Percentiles rank a stretch among this genome's conserved stretches.
These are phyloP conservation scores for Griposia aprilina DNA, from an alignment of 2,888 invertebrate species.

Conservation along the genomic window DNA sequence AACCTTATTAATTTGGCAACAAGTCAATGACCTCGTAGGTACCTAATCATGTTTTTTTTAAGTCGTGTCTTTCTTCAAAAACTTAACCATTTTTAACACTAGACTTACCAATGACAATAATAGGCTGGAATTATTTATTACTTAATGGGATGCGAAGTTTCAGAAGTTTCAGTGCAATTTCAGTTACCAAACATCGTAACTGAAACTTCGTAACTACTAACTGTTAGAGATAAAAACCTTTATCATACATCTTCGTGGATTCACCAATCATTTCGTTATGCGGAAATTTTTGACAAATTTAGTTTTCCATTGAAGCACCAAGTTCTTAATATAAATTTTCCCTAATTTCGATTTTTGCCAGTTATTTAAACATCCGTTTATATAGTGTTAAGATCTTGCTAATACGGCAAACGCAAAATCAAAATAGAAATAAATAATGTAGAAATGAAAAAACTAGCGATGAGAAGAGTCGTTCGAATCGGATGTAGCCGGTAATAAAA, in stretches of 20 bases:
- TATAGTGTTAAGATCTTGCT: background rate
- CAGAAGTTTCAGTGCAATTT: background rate
- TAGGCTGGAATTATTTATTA: background rate
- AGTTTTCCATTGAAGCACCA: background rate
- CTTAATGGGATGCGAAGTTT: background rate
- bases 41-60: background rate
- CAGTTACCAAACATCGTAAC: background rate
- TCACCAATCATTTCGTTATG: background rate
- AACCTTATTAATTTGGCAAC: slow-evolving; percentile 40
- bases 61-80: background rate
- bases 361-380: background rate
- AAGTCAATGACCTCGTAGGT: slow-evolving; percentile 48
- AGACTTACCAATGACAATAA: background rate
- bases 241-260: background rate
- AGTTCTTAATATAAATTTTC: too few species aligned
- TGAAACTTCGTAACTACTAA: too few species aligned
- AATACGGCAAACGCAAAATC: too few species aligned
- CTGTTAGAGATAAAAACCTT: background rate
- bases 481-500: slow-evolving; percentile 31
- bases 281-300: background rate
- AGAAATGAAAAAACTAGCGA: background rate
- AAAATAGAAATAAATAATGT: too few species aligned
- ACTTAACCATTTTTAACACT: background rate
- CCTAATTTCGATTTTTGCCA: background rate
- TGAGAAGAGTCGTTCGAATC: slow-evolving; percentile 6